Conservation (phyloP, 2,113 vertebrate genomes). For the Axis porcinus region DNA sequence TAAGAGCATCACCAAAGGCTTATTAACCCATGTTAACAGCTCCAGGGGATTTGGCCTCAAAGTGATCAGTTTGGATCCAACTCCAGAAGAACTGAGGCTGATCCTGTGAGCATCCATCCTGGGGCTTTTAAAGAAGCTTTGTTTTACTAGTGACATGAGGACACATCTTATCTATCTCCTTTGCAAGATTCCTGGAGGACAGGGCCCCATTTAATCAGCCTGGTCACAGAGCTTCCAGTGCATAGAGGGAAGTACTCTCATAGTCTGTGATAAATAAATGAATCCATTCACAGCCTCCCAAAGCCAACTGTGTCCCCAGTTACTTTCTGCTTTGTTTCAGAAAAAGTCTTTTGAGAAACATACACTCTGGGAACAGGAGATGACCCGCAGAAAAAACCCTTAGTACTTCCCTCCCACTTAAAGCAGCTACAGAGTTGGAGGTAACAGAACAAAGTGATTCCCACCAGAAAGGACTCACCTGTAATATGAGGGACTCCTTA, state of each 20-base stretch:
- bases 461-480: conserved; percentile 83
- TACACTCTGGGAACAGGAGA: neutral
- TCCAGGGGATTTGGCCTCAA: neutral
- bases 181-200: neutral
- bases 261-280: neutral
- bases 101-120: neutral
- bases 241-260: neutral
- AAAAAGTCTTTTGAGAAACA: conserved; percentile 14
- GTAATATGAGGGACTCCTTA: conserved; percentile 96
- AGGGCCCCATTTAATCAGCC: neutral
- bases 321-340: conserved; percentile 21
- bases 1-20: neutral
- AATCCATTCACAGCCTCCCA: neutral
- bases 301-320: neutral
- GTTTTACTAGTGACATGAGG: neutral
- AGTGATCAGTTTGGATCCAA: neutral
- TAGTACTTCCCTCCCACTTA: neutral
- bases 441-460: neutral
- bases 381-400: neutral
- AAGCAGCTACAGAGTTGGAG: neutral
- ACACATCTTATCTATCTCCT: neutral
- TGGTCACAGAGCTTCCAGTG: neutral
- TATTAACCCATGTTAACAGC: neutral
- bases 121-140: neutral
- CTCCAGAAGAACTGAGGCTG: neutral